Evolutionary conservation across 2,113 vertebrate species (phyloP).

Genomic region (Rhineura floridana): DNA sequence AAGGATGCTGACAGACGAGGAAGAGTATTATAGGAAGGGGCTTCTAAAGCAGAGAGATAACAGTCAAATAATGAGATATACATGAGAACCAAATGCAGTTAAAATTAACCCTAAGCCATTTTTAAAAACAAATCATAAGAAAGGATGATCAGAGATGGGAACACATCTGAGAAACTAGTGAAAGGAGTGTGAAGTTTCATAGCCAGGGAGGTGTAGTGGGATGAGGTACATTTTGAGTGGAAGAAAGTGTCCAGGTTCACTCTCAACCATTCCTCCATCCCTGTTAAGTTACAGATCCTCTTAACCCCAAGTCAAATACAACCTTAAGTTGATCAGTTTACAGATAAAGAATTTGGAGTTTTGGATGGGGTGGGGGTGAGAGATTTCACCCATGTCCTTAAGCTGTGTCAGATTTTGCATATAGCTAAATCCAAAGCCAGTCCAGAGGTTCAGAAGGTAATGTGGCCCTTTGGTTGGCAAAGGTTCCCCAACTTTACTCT

Average conservation of each 20-base stretch:
- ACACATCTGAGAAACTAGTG: not conserved
- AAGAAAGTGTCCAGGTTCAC: not conserved
- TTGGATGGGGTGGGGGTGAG: not conserved
- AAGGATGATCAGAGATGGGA: not conserved
- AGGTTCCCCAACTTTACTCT: no score
- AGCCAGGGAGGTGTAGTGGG: not conserved
- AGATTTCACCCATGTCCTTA: not conserved
- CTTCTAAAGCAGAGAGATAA: not conserved
- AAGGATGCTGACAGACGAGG: slow-evolving; percentile 1
- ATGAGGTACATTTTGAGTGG: no score
- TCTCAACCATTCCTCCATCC: not conserved
- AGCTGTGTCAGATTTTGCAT: not conserved
- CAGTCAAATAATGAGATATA: not conserved
- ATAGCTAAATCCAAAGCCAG: not conserved
- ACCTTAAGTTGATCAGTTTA: not conserved
- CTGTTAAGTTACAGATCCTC: not conserved
- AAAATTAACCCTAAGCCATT: not conserved
- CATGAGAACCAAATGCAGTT: not conserved
- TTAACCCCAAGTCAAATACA: not conserved
- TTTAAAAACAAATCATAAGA: not conserved
- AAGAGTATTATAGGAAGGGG: not conserved
- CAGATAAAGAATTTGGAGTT: no score
- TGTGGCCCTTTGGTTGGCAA: not conserved
- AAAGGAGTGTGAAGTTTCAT: not conserved
- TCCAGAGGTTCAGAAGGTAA: not conserved